Evolutionary conservation across 2,888 invertebrate species (phyloP).

Genomic region (Thumatha senex): DNA sequence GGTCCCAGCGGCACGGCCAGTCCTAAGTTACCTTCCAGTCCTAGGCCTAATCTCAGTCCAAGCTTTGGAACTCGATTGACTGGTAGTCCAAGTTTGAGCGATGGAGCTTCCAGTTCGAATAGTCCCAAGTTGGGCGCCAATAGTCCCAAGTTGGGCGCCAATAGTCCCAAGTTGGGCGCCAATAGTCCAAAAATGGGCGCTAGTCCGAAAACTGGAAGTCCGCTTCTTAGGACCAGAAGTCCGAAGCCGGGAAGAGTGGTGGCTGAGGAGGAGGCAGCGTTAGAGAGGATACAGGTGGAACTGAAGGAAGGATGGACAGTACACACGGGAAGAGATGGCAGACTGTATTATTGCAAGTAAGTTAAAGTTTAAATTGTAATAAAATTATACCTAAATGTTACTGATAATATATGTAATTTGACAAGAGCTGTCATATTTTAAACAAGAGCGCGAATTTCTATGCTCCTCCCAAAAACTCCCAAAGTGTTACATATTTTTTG

Average conservation of each 20-base stretch:
- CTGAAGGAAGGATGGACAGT: conserved; percentile 90
- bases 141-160: conserved; percentile 53
- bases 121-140: conserved; percentile 45
- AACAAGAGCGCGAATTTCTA: too few relatives aligned
- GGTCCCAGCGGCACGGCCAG: conserved; percentile 80
- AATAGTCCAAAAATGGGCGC: conserved; percentile 58
- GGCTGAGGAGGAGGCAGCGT: conserved; percentile 67
- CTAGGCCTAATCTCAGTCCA: conserved; percentile 53
- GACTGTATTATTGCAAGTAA: conserved; percentile 96
- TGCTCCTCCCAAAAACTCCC: too few relatives aligned
- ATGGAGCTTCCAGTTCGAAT: conserved; percentile 52
- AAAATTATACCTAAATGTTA: too few relatives aligned
- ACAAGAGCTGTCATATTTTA: too few relatives aligned
- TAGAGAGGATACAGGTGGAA: conserved; percentile 84
- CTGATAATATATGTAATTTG: too few relatives aligned
- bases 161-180: conserved; percentile 52
- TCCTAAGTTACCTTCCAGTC: conserved; percentile 65
- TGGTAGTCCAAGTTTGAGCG: conserved; percentile 55
- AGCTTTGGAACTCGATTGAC: conserved; percentile 46
- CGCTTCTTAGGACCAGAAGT: conserved; percentile 74
- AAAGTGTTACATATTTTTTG: too few relatives aligned
- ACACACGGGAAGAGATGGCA: conserved; percentile 90
- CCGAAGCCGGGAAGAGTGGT: conserved; percentile 54
- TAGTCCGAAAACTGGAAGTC: conserved; percentile 72
- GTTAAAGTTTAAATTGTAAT: conserved; percentile 52